Percentiles rank a stretch among this genome's conserved stretches.
phyloP scores from a whole-genome alignment of 1,140 invertebrate genomes.

The Berghia stephanieae region DNA sequence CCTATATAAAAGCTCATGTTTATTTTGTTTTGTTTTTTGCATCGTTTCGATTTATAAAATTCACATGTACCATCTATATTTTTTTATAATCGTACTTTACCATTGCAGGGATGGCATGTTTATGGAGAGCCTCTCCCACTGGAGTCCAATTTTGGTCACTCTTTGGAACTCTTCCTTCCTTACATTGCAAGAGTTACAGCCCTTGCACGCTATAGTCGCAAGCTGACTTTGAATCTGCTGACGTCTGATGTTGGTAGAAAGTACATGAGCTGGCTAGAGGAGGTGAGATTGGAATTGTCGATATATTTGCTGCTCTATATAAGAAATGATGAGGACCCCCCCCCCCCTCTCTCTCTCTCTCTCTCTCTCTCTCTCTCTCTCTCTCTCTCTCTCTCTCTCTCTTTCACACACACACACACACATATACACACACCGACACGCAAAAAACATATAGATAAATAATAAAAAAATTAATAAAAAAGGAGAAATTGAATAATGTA shows the following conservation, averaged over 20 bases:
- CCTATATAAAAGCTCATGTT: too few species aligned
- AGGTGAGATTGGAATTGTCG: slow-evolving; percentile 35
- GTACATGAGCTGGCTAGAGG: slow-evolving; percentile 46
- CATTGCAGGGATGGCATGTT: slow-evolving; percentile 48
- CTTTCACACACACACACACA: background rate
- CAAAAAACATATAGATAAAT: background rate
- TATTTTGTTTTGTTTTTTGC: too few species aligned
- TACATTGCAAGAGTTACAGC: slow-evolving; percentile 47
- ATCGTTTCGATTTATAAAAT: too few species aligned
- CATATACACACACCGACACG: background rate
- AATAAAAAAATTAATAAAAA: background rate
- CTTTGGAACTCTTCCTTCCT: slow-evolving; percentile 43
- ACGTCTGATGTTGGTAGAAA: slow-evolving; percentile 37
- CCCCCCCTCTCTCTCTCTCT: too few species aligned
- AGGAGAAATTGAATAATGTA: too few species aligned
- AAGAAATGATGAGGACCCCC: background rate
- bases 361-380: background rate
- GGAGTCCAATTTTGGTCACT: slow-evolving; percentile 36
- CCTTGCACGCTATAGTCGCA: slow-evolving; percentile 50
- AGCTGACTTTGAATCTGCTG: slow-evolving; percentile 41
- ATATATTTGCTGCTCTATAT: background rate
- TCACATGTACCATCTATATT: too few species aligned
- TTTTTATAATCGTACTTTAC: background rate
- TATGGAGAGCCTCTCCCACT: slow-evolving; percentile 40
- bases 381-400: background rate